Conservation (phyloP, 2,797 vertebrate species). For the Graptemys geographica region DNA sequence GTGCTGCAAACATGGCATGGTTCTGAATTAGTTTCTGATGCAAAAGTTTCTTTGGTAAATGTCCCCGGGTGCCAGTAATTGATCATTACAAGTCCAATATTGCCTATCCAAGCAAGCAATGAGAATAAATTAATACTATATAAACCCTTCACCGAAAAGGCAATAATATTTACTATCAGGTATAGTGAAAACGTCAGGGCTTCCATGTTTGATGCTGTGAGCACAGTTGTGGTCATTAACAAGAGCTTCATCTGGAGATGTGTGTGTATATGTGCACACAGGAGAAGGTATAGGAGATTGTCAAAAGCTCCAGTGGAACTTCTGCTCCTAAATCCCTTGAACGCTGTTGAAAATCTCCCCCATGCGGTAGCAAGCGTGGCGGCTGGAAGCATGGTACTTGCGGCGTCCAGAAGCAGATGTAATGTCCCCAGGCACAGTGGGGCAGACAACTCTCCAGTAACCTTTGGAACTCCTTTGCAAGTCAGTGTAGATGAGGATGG, state of each 20-base stretch:
- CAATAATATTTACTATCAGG: not conserved
- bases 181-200: not conserved
- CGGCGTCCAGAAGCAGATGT: not conserved
- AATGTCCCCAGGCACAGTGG: not conserved
- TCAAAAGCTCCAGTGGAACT: not conserved
- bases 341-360: not conserved
- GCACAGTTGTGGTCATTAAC: not conserved
- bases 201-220: not conserved
- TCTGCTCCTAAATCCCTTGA: not conserved
- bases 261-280: fast-evolving
- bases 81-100: slow-evolving; percentile 60
- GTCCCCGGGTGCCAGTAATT: slow-evolving; percentile 37
- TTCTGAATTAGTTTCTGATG: slow-evolving; percentile 40
- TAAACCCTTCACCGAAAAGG: slow-evolving; percentile 28
- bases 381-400: not conserved
- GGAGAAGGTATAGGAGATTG: not conserved
- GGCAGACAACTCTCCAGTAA: not conserved
- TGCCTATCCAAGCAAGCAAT: slow-evolving; percentile 44
- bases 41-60: slow-evolving; percentile 47
- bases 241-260: not conserved
- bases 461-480: not conserved
- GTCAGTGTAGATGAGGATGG: not conserved
- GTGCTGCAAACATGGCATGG: slow-evolving; percentile 62
- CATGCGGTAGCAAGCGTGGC: not conserved
- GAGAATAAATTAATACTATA: slow-evolving; percentile 47